Evolutionary conservation across 2,113 vertebrate species (phyloP).

Genomic region (Gallinago media): DNA sequence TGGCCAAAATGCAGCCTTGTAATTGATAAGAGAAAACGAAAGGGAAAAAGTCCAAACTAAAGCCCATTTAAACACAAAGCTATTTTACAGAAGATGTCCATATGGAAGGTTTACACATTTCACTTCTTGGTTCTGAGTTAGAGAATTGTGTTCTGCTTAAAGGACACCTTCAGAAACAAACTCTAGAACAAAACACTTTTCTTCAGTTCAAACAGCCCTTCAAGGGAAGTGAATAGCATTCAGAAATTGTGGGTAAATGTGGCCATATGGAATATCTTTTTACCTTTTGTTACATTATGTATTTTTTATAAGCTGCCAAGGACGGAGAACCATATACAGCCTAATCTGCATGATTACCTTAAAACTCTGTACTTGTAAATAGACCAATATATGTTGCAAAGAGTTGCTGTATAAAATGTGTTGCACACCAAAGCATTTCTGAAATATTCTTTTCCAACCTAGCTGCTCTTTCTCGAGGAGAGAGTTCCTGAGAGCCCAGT

Average conservation of each 20-base stretch:
- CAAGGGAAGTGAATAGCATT: neutral
- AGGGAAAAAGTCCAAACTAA: slow-evolving; percentile 3
- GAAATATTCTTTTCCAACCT: neutral
- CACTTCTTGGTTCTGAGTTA: neutral
- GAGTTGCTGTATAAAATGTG: neutral
- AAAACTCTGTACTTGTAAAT: neutral
- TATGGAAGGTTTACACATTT: neutral
- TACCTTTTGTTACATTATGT: neutral
- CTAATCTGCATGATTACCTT: neutral
- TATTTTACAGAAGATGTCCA: slow-evolving; percentile 34
- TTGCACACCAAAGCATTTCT: slow-evolving; percentile 17
- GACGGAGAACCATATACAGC: neutral
- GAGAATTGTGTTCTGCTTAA: neutral
- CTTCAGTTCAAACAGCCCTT: slow-evolving; percentile 14
- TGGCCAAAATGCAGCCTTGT: slow-evolving; percentile 13
- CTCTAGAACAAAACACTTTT: neutral
- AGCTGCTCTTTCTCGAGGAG: neutral
- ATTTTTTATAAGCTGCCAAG: neutral
- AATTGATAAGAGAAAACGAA: neutral
- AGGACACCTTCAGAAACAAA: neutral
- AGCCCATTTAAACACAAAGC: slow-evolving; percentile 51
- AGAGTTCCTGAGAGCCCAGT: neutral
- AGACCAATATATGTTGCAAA: neutral
- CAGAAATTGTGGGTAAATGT: neutral
- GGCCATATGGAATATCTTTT: neutral